Base-by-base conservation (phyloP, 2,113 vertebrate species). In the Corynorhinus townsendii region DNA sequence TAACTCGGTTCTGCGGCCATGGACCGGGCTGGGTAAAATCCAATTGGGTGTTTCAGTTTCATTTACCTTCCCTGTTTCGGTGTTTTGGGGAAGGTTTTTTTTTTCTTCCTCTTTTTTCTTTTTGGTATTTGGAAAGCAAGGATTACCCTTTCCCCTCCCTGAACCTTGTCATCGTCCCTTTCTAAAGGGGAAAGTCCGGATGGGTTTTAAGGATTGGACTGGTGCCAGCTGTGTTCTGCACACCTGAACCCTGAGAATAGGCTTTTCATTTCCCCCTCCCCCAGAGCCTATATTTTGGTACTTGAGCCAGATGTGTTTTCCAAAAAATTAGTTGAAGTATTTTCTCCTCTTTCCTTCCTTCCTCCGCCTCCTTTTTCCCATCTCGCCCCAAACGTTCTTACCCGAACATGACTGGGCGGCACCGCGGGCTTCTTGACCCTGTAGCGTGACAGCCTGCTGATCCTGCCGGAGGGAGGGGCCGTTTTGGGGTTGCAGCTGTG, bases 1-100 rank as follows among this genome's bases (percentile, higher is more conserved):
- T 98, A 97, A 98, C 98, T 98, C 97, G 98, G 87, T 95, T 85
- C 96, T 96, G 91, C 98, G 97, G 98, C 98, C 98, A 98, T 98
- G 98, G 95, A 86, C 97, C 96, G 98, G 98, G 98, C 98, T 97
- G 98, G 97, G 97, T 98, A 96, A 97, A 98, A 96, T 94, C 92
- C 98, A 94, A 94, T 97, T 95, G 97, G 94, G 93, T 97, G 98
- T 98, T 98, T 98, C 98, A 98, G 98, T 98, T 99, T 97, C 97
- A 81, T 98, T 98, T 95, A 95, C 97, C 94, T 97, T 97, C 97
- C 97, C 90, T 93, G 96, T 91, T 97, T 90, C 80, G 80, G 89
- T 94, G 92, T 90, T 93, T 96, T 26, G 43, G 49, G 83, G 80
- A 11, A 69, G 28, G 26, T n/a, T 40, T 49, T 38, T 35, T 28